Conservation (phyloP, 2,797 vertebrate species). For the Helostoma temminkii region DNA sequence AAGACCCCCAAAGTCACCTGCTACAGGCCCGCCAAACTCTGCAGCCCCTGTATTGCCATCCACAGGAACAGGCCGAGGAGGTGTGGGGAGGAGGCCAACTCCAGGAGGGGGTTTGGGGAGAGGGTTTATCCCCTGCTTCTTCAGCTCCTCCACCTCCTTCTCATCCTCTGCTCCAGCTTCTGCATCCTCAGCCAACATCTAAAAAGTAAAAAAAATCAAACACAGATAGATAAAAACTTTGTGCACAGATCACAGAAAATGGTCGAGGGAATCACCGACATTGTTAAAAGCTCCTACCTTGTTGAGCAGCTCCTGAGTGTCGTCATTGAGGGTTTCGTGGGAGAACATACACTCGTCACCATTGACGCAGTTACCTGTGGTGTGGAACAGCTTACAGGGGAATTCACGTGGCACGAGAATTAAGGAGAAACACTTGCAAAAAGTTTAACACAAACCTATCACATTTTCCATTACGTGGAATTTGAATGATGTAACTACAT, state of each 20-base stretch:
- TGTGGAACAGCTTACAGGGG: constrained; percentile 96
- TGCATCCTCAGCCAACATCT: constrained; percentile 96
- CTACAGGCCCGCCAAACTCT: constrained; percentile 71
- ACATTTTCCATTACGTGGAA: not conserved
- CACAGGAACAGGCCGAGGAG: constrained; percentile 85
- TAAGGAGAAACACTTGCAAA: constrained; percentile 79
- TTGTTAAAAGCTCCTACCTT: constrained; percentile 82
- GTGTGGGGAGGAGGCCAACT: constrained; percentile 93
- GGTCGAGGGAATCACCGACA: not conserved
- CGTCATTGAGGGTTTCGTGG: constrained; percentile 90
- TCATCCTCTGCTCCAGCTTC: constrained; percentile 96
- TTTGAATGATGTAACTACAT: not conserved
- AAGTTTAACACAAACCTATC: not conserved
- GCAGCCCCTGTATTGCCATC: constrained; percentile 70
- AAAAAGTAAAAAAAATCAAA: constrained; percentile 6
- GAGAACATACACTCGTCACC: constrained; percentile 98
- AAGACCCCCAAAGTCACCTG: constrained; percentile 73
- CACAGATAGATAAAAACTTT: not conserved
- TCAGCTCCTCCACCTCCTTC: constrained; percentile 96
- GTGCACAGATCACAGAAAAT: not conserved
- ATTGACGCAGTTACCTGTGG: constrained; percentile 95
- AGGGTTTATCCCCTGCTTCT: constrained; percentile 97
- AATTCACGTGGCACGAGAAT: constrained; percentile 88
- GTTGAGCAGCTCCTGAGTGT: constrained; percentile 93
- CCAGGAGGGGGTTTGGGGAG: constrained; percentile 95